A percentile compares a stretch with the other conserved stretches of the same genome.
Conservation (phyloP, 2,113 vertebrate species). For the Panthera uncia region DNA sequence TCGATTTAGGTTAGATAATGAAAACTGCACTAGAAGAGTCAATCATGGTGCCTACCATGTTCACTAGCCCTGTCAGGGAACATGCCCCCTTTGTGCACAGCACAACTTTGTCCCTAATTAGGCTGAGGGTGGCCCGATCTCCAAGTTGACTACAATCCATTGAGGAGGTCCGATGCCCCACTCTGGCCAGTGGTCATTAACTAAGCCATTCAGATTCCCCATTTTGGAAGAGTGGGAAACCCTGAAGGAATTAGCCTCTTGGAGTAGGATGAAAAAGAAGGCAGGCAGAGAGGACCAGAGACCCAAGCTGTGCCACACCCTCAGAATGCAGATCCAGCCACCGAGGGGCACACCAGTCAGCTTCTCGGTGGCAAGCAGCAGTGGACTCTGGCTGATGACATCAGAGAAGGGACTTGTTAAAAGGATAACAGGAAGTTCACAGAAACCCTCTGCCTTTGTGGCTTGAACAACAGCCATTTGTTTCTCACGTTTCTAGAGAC, state of each 20-base stretch:
- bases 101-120: neutral
- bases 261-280: neutral
- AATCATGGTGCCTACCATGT: no score
- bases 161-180: neutral
- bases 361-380: neutral
- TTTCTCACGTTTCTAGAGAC: neutral
- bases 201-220: neutral
- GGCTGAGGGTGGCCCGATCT: neutral
- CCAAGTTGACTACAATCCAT: neutral
- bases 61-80: neutral
- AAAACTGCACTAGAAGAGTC: neutral
- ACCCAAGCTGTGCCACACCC: neutral
- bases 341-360: neutral
- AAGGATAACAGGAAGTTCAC: constrained; percentile 2
- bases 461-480: neutral
- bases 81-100: neutral
- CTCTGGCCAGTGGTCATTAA: neutral
- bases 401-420: neutral
- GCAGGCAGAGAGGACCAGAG: neutral
- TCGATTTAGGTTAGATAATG: neutral
- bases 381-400: neutral
- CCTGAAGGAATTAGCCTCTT: neutral
- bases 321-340: neutral
- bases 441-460: neutral
- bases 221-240: neutral